Evolutionary conservation across 2,888 invertebrate species (phyloP).

Genomic region (Palloptera scutellata): DNA sequence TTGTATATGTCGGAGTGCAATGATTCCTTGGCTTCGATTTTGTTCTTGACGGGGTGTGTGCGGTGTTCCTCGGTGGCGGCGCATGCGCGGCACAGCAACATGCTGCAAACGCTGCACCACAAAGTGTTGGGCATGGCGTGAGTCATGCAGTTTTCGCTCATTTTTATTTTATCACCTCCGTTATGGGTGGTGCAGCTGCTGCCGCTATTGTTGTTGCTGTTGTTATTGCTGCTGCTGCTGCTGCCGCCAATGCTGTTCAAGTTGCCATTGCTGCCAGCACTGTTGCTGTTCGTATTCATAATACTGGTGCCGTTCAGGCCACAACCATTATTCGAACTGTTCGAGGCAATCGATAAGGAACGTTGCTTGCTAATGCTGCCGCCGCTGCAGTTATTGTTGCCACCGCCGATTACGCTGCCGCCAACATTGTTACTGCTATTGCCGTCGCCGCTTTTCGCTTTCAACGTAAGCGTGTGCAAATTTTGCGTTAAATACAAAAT

Average conservation of each 20-base stretch:
- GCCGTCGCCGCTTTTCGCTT: slow-evolving; percentile 53
- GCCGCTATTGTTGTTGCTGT: slow-evolving; percentile 14
- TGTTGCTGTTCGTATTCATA: slow-evolving; percentile 25
- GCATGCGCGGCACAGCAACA: slow-evolving; percentile 73
- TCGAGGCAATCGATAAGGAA: slow-evolving; percentile 42
- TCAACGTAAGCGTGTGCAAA: slow-evolving; percentile 67
- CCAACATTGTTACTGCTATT: slow-evolving; percentile 11
- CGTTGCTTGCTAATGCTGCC: slow-evolving; percentile 36
- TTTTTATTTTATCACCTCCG: slow-evolving; percentile 37
- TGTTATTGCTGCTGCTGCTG: slow-evolving; percentile 31
- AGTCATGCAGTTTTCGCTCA: slow-evolving; percentile 72
- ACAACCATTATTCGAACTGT: slow-evolving; percentile 35
- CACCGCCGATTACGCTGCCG: background rate
- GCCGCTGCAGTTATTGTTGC: slow-evolving; percentile 2
- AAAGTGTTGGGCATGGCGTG: slow-evolving; percentile 77
- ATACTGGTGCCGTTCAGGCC: slow-evolving; percentile 32
- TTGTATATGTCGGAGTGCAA: slow-evolving; percentile 72
- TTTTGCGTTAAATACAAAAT: slow-evolving; percentile 74
- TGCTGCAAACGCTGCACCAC: slow-evolving; percentile 75
- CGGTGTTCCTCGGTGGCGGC: slow-evolving; percentile 73
- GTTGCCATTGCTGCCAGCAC: slow-evolving; percentile 34
- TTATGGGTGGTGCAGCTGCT: slow-evolving; percentile 27
- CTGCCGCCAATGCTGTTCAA: slow-evolving; percentile 26
- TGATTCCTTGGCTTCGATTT: slow-evolving; percentile 73
- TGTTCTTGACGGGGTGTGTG: slow-evolving; percentile 74